Base-by-base conservation (phyloP, 2,797 vertebrate genomes). In the Tenualosa ilisha region DNA sequence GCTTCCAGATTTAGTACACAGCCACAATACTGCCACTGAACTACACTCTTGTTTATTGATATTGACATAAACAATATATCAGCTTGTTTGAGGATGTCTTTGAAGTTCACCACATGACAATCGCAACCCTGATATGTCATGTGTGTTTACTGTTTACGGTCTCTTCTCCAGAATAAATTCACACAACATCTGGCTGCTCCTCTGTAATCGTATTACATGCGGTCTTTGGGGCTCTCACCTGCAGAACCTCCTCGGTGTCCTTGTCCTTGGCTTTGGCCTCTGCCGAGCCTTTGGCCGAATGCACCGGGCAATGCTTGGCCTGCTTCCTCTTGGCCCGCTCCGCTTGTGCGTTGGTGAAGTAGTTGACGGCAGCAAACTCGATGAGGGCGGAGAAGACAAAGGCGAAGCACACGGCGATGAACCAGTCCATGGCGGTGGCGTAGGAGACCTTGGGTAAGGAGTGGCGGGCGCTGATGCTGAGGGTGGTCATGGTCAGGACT, bases 381-480 rank as follows among this genome's bases (percentile, higher is more conserved):
- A 99, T 99, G 59, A 99, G 97, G 88, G 98, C 98, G 6, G 98
- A 99, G 94, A 99, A 99, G 89, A 99, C 98, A 72, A 99, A 99
- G 90, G 98, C 97, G 86, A 99, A 99, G 92, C 98, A 99, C 88
- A 99, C 98, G 0, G 98, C 98, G 84, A 99, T 99, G 93, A 99
- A 99, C 98, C 98, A 99, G 93, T 99, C 98, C 98, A 99, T 99
- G 75, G 98, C 98, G 0, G 98, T 99, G 86, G 98, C 98, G 3
- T 99, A 99, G 3, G 98, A 99, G 85, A 99, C 98, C 95, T 99
- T 99, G 84, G 98, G 98, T 87, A 99, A 94, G 49, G 98, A 99
- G 91, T 99, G 98, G 84, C 98, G 96, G 4, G 98, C 98, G 24
- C 98, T 99, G 96, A 99, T 99, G 87, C 98, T 99, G 85, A 99